A percentile compares a stretch with the other conserved stretches of the same genome.
Conservation (phyloP, 2,113 vertebrate genomes). For the Protobothrops flavoviridis region DNA sequence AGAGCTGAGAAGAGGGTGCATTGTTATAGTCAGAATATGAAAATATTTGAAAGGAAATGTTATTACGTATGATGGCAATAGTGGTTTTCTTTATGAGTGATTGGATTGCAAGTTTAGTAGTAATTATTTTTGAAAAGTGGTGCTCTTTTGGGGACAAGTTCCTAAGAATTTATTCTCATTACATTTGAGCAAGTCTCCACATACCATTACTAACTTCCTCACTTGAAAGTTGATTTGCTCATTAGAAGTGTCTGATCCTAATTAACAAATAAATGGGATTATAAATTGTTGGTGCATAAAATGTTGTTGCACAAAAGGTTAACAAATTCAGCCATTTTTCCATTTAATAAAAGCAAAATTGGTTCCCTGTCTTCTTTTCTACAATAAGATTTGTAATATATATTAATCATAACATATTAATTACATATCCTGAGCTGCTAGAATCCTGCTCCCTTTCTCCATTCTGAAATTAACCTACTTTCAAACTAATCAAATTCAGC, state of each 20-base stretch:
- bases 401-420: background rate
- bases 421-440: background rate
- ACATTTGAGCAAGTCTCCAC: background rate
- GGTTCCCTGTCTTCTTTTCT: background rate
- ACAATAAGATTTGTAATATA: background rate
- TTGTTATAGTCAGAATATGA: background rate
- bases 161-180: background rate
- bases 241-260: background rate
- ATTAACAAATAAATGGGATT: background rate
- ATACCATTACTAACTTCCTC: background rate
- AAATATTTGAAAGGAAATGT: background rate
- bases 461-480: background rate
- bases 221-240: background rate
- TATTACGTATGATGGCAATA: background rate
- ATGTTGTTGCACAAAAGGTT: background rate
- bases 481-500: background rate
- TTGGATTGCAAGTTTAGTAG: background rate
- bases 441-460: background rate
- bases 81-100: background rate
- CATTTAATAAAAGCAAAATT: background rate
- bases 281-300: background rate
- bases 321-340: background rate
- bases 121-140: background rate
- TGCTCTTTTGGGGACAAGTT: background rate
- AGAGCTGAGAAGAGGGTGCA: background rate